Base-by-base conservation (phyloP, 2,113 vertebrate species). In the Pelmatolapia mariae region DNA sequence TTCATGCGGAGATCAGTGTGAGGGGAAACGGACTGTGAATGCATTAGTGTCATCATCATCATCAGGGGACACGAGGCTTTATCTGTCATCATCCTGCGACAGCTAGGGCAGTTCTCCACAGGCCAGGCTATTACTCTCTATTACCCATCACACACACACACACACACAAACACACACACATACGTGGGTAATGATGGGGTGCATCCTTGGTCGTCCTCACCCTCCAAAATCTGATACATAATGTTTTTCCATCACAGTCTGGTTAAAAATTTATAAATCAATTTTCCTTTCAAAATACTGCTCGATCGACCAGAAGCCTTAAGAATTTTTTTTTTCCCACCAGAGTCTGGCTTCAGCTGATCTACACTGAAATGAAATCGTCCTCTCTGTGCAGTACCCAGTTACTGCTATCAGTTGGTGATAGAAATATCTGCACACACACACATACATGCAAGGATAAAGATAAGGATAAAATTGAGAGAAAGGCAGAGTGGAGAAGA, bases 241-340 rank as follows among this genome's bases (percentile, higher is more conserved):
- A 89, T 91, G 84, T 90, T 91, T 91, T 91, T 94, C 91, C 86
- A 91, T 92, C 85, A 88, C 78, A 80, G 89, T 81, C 86, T 92
- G 90, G 76, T 95, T 95, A 94, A 95, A 95, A 93, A 92, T 93
- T 86, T 92, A 93, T 94, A 91, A 83, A 94, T 93, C 93, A 89
- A 92, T 94, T 89, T 93, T 68, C 82, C 63, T 90, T 54, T 47
- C 38, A 85, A 93, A 92, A 91, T 94, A 68, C 83, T 83, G 66
- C 33, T 4, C 54, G 43, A 92, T 89, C 40, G 38, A 90, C 85
- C 76, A 66, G 15, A 57, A 36, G 18, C 81, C 29, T 80, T 81
- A 36, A 81, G 71, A 91, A 8, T 82, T 19, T 79, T 87, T 43
- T 83, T 66, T 57, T 13, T 11, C 36, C 81, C 19, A 82, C 86